Evolutionary conservation across 2,113 vertebrate genomes (phyloP).

Genomic region (Ifrita kowaldi): DNA sequence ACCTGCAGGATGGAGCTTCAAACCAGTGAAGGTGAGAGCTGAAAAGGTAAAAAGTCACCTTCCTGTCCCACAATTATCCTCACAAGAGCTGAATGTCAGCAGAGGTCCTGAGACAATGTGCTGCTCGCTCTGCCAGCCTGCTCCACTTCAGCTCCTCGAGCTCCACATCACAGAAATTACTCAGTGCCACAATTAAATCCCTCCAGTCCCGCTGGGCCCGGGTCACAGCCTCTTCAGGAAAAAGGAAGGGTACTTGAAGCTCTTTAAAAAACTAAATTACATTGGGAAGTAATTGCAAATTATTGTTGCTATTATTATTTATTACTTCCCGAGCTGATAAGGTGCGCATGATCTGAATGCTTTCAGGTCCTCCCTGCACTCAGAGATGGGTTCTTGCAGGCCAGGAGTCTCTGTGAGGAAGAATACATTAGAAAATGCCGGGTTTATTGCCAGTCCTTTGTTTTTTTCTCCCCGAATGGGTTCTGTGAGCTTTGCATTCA

Average conservation of each 20-base stretch:
- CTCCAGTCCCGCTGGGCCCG: neutral
- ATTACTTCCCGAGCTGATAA: neutral
- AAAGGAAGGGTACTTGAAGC: neutral
- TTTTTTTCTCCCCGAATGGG: neutral
- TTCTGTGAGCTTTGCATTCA: neutral
- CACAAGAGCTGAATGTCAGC: neutral
- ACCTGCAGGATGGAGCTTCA: neutral
- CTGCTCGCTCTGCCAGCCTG: neutral
- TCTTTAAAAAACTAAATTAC: neutral
- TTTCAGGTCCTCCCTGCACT: neutral
- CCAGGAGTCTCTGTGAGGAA: neutral
- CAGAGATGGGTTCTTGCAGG: neutral
- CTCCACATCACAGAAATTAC: neutral
- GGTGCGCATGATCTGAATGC: neutral
- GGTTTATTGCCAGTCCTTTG: neutral
- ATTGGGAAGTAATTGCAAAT: neutral
- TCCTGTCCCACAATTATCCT: neutral
- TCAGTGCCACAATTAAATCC: slow-evolving; percentile 27
- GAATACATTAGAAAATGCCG: neutral
- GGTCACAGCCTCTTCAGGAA: neutral
- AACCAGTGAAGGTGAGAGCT: neutral
- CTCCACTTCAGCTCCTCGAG: neutral
- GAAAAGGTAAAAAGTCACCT: neutral
- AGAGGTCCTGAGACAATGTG: neutral
- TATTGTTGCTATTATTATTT: neutral